Conservation (phyloP, 2,113 vertebrate species). For the Corythoichthys haematopterus region DNA sequence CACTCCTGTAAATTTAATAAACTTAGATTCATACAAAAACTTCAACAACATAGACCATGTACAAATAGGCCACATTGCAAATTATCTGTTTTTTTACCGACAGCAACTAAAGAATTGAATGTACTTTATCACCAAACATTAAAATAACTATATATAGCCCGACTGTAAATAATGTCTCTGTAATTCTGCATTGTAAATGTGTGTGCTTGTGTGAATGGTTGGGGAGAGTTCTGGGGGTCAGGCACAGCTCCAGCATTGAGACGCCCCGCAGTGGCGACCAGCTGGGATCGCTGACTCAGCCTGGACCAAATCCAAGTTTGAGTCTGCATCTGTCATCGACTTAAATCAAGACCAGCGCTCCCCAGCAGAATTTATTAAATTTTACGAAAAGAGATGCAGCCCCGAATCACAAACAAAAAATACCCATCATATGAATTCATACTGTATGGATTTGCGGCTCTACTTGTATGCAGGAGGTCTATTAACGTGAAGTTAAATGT, state of each 20-base stretch:
- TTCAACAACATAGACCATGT: not conserved
- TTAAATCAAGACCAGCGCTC: conserved; percentile 37
- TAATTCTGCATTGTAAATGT: not conserved
- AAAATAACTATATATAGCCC: not conserved
- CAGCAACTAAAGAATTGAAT: not conserved
- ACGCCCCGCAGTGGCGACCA: conserved; percentile 78
- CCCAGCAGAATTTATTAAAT: conserved; percentile 37
- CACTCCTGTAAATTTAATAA: not conserved
- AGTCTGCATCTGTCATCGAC: conserved; percentile 38
- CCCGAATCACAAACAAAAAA: conserved; percentile 26
- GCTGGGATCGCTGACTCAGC: conserved; percentile 34
- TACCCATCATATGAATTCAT: conserved; percentile 26
- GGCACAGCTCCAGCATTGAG: conserved; percentile 66
- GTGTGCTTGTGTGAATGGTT: not conserved
- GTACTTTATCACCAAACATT: not conserved
- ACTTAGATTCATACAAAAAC: not conserved
- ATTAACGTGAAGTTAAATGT: not conserved
- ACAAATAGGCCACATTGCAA: not conserved
- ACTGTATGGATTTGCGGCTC: not conserved
- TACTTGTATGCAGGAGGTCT: not conserved
- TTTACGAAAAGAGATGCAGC: conserved; percentile 42
- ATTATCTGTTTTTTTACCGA: not conserved
- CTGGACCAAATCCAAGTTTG: conserved; percentile 33
- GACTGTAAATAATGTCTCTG: conserved; percentile 2
- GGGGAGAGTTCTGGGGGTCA: conserved; percentile 8